These are phyloP conservation scores for Poecile atricapillus DNA, from an alignment of 2,113 vertebrate species.

Conservation along the genomic window DNA sequence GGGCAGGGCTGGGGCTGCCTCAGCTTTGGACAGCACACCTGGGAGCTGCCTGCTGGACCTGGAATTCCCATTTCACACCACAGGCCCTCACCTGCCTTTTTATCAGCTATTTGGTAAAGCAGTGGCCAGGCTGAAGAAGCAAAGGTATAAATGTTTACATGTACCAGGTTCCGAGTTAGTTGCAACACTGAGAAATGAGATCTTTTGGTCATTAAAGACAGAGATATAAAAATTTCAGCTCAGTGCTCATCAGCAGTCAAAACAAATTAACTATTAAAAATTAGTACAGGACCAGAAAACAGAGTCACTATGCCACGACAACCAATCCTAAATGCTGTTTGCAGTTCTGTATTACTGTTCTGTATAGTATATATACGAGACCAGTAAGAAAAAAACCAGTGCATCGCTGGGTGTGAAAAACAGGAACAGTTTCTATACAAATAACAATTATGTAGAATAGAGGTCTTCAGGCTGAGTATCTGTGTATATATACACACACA, in stretches of 20 bases:
- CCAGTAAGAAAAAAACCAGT: not conserved
- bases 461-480: not conserved
- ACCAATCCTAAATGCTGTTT: not conserved
- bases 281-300: not conserved
- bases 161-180: not conserved
- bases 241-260: not conserved
- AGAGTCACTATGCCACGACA: not conserved
- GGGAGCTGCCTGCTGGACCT: not conserved
- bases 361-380: not conserved
- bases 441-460: not conserved
- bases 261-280: not conserved
- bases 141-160: not conserved
- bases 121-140: not conserved
- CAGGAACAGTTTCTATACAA: not conserved
- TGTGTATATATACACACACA: not conserved
- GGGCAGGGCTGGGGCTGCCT: not conserved
- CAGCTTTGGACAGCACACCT: not conserved
- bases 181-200: not conserved
- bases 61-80: not conserved
- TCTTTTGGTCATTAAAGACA: not conserved
- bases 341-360: not conserved
- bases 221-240: not conserved
- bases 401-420: not conserved
- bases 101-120: not conserved
- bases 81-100: not conserved